A percentile compares a stretch with the other conserved stretches of the same genome.
phyloP scores from a whole-genome alignment of 2,113 vertebrate genomes.

The Phalacrocorax carbo region DNA sequence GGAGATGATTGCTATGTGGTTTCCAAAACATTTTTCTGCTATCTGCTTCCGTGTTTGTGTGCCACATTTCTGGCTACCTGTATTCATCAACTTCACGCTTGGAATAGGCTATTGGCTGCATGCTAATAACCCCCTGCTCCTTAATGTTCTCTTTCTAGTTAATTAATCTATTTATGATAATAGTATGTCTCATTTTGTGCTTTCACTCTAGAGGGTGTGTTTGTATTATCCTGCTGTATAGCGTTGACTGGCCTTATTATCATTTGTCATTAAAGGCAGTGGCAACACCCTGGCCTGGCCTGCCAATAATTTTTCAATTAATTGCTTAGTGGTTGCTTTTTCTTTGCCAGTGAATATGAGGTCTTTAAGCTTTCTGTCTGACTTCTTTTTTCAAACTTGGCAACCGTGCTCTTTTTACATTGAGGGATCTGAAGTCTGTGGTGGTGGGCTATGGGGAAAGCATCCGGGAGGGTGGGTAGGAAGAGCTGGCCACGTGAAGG shows the following conservation, averaged over 20 bases:
- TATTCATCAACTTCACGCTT: not conserved
- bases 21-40: not conserved
- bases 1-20: not conserved
- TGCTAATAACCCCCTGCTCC: not conserved
- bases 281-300: constrained; percentile 2
- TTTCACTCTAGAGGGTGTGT: constrained; percentile 43
- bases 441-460: not conserved
- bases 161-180: constrained; percentile 66
- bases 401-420: not conserved
- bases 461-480: not conserved
- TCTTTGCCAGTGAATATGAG: not conserved
- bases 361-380: not conserved
- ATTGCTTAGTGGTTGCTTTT: constrained; percentile 23
- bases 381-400: not conserved
- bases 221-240: constrained; percentile 21
- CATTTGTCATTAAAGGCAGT: constrained; percentile 48
- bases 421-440: not conserved
- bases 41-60: not conserved
- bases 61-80: not conserved
- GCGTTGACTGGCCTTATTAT: constrained; percentile 19
- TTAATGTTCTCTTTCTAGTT: constrained; percentile 50
- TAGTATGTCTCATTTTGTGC: constrained; percentile 41
- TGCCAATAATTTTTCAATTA: constrained; percentile 56
- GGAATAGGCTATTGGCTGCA: constrained; percentile 10
- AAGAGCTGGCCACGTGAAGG: accelerated